Conservation (phyloP, 1,140 invertebrate genomes). For the Drosophila busckii region DNA sequence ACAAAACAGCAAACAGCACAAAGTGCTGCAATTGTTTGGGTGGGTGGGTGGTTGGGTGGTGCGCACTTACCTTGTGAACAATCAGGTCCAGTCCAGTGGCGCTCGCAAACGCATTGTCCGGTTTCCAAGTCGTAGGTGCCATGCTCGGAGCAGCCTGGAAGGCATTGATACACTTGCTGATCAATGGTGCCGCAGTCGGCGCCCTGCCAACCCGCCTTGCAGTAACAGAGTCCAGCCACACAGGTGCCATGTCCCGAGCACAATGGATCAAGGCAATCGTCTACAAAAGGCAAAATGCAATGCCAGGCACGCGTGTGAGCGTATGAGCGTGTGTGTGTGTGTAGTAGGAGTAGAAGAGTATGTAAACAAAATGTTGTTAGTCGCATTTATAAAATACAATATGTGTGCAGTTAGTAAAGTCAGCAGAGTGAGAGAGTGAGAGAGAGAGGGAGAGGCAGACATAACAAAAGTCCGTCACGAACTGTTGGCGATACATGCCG, state of each 20-base stretch:
- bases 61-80: constrained; percentile 89
- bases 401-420: constrained; percentile 9
- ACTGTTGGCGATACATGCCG: constrained; percentile 35
- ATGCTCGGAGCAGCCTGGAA: constrained; percentile 93
- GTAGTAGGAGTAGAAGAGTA: not conserved
- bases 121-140: constrained; percentile 93
- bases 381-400: constrained; percentile 14
- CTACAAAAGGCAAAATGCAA: constrained; percentile 61
- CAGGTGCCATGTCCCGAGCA: constrained; percentile 96
- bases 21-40: too few relatives aligned
- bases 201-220: constrained; percentile 97
- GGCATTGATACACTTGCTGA: constrained; percentile 91
- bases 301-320: not conserved
- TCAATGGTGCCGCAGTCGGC: constrained; percentile 92
- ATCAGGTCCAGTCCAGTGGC: constrained; percentile 93
- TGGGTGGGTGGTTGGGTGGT: not conserved
- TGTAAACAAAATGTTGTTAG: constrained; percentile 21
- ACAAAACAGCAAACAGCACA: too few relatives aligned
- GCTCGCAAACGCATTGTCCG: constrained; percentile 91
- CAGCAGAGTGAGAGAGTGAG: not conserved
- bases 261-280: constrained; percentile 90
- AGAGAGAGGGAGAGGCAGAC: constrained; percentile 1
- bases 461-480: constrained; percentile 63
- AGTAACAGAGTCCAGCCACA: constrained; percentile 95
- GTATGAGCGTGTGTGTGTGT: not conserved